These are phyloP conservation scores for Clarias pachynema DNA, from an alignment of 2,797 vertebrate genomes.

Conservation along the genomic window DNA sequence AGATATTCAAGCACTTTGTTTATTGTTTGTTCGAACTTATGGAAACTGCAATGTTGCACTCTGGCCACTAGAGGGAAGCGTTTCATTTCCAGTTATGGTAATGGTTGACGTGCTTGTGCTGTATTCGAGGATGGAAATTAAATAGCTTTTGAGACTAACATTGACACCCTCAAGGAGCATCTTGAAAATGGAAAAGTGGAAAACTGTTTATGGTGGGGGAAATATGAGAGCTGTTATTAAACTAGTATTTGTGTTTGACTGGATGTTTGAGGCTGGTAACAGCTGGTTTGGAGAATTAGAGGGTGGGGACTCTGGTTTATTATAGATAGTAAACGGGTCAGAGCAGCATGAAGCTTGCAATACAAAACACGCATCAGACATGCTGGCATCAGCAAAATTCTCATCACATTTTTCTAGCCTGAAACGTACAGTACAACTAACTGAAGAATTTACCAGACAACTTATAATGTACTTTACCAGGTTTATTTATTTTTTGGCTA, in stretches of 20 bases:
- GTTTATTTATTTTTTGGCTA: conserved; percentile 80
- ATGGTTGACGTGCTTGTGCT: background rate
- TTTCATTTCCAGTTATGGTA: conserved; percentile 1
- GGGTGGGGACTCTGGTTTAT: background rate
- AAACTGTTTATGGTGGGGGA: background rate
- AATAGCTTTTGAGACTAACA: background rate
- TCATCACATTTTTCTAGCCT: background rate
- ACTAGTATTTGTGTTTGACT: background rate
- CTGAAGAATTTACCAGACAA: conserved; percentile 11
- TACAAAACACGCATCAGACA: background rate
- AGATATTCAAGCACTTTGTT: no score
- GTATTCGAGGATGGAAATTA: background rate
- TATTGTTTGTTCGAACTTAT: background rate
- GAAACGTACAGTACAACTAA: background rate
- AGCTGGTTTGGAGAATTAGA: background rate
- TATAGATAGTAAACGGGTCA: no score
- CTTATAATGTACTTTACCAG: conserved; percentile 43
- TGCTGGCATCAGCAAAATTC: conserved; percentile 25
- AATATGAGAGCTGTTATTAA: background rate
- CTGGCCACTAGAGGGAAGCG: conserved; percentile 50
- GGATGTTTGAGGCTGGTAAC: background rate
- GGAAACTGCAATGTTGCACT: conserved; percentile 14
- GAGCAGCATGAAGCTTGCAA: no score
- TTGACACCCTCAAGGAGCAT: background rate
- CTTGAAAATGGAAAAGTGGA: background rate